These are phyloP conservation scores for Dione vanillae DNA, from an alignment of 2,888 invertebrate genomes.

Conservation along the genomic window DNA sequence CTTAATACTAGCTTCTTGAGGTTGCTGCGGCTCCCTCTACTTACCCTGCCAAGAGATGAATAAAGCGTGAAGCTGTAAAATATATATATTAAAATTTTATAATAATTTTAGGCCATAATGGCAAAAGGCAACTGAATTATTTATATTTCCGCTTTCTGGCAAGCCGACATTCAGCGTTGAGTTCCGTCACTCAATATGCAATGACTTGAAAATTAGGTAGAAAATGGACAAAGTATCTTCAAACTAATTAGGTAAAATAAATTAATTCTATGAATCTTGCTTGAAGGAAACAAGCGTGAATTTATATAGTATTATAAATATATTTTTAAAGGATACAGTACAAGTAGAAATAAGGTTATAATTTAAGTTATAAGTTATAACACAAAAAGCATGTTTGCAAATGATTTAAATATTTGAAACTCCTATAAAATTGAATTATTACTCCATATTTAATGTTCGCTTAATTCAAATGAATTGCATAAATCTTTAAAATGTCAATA, in stretches of 20 bases:
- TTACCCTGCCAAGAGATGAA: too few species aligned
- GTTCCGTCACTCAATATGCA: neutral
- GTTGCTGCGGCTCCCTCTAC: too few species aligned
- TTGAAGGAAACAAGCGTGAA: too few species aligned
- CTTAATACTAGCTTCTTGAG: too few species aligned
- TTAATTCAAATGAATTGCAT: constrained; percentile 24
- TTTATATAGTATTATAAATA: too few species aligned
- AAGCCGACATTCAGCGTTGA: neutral
- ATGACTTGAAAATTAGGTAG: neutral
- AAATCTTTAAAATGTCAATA: constrained; percentile 21
- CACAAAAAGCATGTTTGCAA: constrained; percentile 9
- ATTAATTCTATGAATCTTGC: too few species aligned
- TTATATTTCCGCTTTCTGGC: neutral
- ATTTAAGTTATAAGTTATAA: neutral
- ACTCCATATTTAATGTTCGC: constrained; percentile 11
- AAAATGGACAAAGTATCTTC: neutral
- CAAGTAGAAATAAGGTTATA: neutral
- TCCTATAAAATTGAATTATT: constrained; percentile 31
- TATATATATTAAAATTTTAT: too few species aligned
- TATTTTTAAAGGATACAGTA: neutral
- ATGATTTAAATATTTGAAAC: constrained; percentile 23
- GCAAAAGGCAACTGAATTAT: too few species aligned
- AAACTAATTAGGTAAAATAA: neutral
- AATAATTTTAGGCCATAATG: too few species aligned
- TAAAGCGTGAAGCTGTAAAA: too few species aligned